These are phyloP conservation scores for Sebastes itinus DNA, from an alignment of 2,797 vertebrate genomes.

Conservation along the genomic window DNA sequence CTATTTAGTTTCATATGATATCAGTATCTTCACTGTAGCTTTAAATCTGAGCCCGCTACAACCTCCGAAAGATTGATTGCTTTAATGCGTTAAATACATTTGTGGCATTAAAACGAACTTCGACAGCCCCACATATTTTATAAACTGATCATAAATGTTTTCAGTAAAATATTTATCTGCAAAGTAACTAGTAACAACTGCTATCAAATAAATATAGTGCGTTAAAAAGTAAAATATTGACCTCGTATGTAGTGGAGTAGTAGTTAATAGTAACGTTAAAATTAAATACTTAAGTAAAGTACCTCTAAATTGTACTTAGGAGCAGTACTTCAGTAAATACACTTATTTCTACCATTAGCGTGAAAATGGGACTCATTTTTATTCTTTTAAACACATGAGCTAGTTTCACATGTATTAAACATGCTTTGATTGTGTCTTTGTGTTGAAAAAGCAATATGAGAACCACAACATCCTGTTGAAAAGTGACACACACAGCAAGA, in stretches of 20 bases:
- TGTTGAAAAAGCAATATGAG: neutral
- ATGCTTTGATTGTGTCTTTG: neutral
- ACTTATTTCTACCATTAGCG: too few species aligned
- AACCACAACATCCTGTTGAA: neutral
- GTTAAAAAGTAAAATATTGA: neutral
- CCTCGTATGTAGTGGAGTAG: too few species aligned
- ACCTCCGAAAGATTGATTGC: too few species aligned
- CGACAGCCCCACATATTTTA: neutral
- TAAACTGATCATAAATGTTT: neutral
- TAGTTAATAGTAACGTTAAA: neutral
- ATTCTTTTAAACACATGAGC: neutral
- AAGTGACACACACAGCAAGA: neutral
- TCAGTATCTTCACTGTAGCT: too few species aligned
- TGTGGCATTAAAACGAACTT: too few species aligned
- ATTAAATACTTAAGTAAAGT: neutral
- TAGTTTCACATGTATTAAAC: neutral
- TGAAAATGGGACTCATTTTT: neutral
- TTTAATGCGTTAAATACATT: too few species aligned
- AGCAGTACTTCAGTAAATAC: fast-evolving
- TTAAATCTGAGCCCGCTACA: too few species aligned
- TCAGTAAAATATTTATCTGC: neutral
- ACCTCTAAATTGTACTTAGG: too few species aligned
- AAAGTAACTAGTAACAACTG: neutral
- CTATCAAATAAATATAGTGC: neutral
- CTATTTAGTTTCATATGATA: too few species aligned